Evolutionary conservation across 2,797 vertebrate genomes (phyloP), one percentile per base, ranked within the genome.

Genomic region (Anas acuta): DNA sequence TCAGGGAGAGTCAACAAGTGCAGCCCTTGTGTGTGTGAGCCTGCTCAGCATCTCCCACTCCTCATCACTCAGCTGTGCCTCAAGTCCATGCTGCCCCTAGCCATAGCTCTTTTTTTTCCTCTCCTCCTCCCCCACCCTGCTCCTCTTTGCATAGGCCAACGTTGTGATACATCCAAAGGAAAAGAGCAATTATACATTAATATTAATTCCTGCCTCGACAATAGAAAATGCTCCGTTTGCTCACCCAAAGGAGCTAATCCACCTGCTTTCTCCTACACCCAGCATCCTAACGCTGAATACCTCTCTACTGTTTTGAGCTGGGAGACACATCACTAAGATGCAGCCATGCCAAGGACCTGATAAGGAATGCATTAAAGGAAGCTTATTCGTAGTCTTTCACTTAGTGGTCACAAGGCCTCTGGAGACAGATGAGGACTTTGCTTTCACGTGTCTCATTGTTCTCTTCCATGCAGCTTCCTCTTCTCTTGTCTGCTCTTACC

Each of bases 41-140:
- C 71, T 88, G 62, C 51, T 95, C 87, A 89, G 73, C 56, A 65
- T 85, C 51, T 54, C 91, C 89, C 56, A 61, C 20, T 87, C 37
- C 70, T 80, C 75, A 66, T 86, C 84, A 72, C 35, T 47, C 58
- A 86, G 54, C 66, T 30, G 17, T 45, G 11, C 43, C 53, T 80
- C 54, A 58, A 17, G 16, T 80, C 87, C 93, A 84, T 45, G 32
- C 39, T 60, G 65, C 45, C 56, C 92, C 65, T 64, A 32, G 45
- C 56, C 28, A n/a, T 49, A 22, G 22, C 2, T 18, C 61, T 73
- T 32, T 64, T 25, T 51, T 51, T 45, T 9, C 20, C 43, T 53
- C n/a, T 64, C 54, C 72, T 47, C 45, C 35, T 54, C 23, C 19
- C 12, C 15, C 26, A 16, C 22, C 37, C 9, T 3, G 3, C n/a